Percentiles rank a stretch among this genome's conserved stretches.
phyloP scores from a whole-genome alignment of 2,797 vertebrate genomes.

The Tachyglossus aculeatus region DNA sequence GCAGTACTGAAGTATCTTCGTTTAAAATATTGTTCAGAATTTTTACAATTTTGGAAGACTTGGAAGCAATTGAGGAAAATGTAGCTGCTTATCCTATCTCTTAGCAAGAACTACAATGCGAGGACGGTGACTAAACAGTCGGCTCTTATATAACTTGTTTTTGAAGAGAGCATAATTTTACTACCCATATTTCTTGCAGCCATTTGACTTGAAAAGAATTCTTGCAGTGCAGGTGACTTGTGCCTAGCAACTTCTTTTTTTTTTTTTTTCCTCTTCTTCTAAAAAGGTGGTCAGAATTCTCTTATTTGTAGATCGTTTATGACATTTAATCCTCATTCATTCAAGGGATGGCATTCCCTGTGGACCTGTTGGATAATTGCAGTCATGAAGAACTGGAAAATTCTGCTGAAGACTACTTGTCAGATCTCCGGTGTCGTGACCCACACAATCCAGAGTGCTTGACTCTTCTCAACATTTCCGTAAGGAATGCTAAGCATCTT shows the following conservation, averaged over 20 bases:
- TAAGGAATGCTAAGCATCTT: conserved; percentile 58
- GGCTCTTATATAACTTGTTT: too few relatives aligned
- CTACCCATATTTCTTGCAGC: background rate
- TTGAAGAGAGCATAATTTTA: too few relatives aligned
- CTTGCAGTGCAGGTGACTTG: background rate
- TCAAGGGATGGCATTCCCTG: conserved; percentile 84
- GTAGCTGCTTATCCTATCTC: too few relatives aligned
- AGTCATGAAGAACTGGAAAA: conserved; percentile 79
- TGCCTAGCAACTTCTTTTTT: too few relatives aligned
- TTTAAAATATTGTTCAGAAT: too few relatives aligned
- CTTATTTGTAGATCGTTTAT: conserved; percentile 21
- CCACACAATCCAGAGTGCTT: conserved; percentile 74
- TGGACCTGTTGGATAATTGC: conserved; percentile 80
- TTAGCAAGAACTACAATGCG: too few relatives aligned
- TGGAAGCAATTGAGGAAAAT: too few relatives aligned
- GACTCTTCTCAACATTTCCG: conserved; percentile 73
- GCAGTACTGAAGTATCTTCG: too few relatives aligned
- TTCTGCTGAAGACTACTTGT: conserved; percentile 76
- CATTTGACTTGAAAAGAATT: background rate
- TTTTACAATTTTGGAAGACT: too few relatives aligned
- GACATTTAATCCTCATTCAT: conserved; percentile 24
- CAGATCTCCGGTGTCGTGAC: conserved; percentile 71
- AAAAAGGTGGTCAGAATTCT: background rate
- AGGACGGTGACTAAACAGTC: too few relatives aligned
- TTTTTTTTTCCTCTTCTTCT: background rate